Evolutionary conservation across 2,113 vertebrate genomes (phyloP), one percentile per base, ranked within the genome.

Genomic region (Archocentrus centrarchus): DNA sequence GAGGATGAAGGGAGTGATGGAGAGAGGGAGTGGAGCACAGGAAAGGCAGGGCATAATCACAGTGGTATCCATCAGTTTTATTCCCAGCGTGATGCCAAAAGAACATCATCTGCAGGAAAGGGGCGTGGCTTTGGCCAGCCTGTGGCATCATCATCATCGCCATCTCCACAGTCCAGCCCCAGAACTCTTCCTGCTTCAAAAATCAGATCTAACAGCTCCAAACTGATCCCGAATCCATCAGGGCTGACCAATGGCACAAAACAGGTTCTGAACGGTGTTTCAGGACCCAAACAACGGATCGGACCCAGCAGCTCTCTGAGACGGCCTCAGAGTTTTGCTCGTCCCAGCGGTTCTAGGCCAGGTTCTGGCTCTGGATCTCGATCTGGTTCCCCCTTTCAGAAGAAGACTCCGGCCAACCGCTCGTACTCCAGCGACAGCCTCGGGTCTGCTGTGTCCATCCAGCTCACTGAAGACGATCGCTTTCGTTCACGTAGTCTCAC

Each of bases 401-500:
- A 94, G 87, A 96, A 94, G 81, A 95, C 91, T 4, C 90, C 96
- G 22, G 97, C 96, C 73, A 93, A 94, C 82, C 91, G 97, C 86
- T 96, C 96, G 8, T 94, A 95, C 35, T 97, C 97, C 77, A 97
- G 95, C 70, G 97, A 98, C 84, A 97, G 94, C 86, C 92, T 94
- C 10, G 96, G 96, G 22, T 88, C 94, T 0, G n/a, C 64, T 0
- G 9, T 75, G 1, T 15, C 82, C 11, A 2, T 7, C 35, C 59
- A 4, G 61, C 91, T 96, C 61, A 92, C 95, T 2, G 94, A 95
- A 93, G 96, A 96, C 58, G 97, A 96, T 89, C 97, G 97, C 83
- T 93, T 96, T 39, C 96, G 97, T 32, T 99, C 98, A 0, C 97
- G 97, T 58, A 98, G 98, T 93, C 97, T 99, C 90, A 98, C 96